Percentiles rank a stretch among this genome's conserved stretches.
phyloP scores from a whole-genome alignment of 2,797 vertebrate species.

The Etheostoma perlongum region DNA sequence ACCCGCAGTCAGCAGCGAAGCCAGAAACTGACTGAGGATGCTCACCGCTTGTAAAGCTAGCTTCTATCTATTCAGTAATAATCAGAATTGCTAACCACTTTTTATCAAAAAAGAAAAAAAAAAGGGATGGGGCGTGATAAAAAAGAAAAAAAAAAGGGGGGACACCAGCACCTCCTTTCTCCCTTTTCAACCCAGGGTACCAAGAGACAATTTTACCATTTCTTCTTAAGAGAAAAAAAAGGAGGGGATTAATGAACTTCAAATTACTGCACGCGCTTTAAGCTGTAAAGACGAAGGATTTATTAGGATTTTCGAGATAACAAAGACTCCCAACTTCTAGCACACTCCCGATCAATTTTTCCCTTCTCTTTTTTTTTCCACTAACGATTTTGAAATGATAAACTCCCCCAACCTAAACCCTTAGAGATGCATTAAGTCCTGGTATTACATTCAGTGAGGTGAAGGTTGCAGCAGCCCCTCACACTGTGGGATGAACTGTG shows the following conservation, averaged over 20 bases:
- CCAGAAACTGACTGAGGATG: constrained; percentile 62
- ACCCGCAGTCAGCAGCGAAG: constrained; percentile 52
- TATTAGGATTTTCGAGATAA: constrained; percentile 99
- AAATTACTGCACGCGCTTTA: constrained; percentile 96
- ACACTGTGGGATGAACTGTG: constrained; percentile 80
- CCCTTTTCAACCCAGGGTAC: constrained; percentile 88
- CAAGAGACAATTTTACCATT: constrained; percentile 95
- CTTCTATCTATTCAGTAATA: constrained; percentile 90
- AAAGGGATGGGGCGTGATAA: constrained; percentile 79
- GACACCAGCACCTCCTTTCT: constrained; percentile 87
- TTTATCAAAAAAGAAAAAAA: constrained; percentile 84
- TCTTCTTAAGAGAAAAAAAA: constrained; percentile 91
- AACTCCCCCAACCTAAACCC: constrained; percentile 91
- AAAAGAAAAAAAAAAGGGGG: constrained; percentile 51
- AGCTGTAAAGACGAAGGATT: constrained; percentile 99
- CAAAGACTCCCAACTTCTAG: constrained; percentile 98
- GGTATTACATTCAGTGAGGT: constrained; percentile 88
- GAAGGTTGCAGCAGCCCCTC: constrained; percentile 89
- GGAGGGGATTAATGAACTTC: constrained; percentile 98
- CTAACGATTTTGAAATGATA: constrained; percentile 98
- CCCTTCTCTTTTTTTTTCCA: constrained; percentile 83
- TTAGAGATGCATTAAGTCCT: constrained; percentile 90
- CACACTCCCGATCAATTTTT: constrained; percentile 97
- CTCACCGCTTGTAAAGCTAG: constrained; percentile 83
- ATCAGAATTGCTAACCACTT: constrained; percentile 97